phyloP scores from a whole-genome alignment of 2,113 vertebrate genomes.

The Chrysemys picta region DNA sequence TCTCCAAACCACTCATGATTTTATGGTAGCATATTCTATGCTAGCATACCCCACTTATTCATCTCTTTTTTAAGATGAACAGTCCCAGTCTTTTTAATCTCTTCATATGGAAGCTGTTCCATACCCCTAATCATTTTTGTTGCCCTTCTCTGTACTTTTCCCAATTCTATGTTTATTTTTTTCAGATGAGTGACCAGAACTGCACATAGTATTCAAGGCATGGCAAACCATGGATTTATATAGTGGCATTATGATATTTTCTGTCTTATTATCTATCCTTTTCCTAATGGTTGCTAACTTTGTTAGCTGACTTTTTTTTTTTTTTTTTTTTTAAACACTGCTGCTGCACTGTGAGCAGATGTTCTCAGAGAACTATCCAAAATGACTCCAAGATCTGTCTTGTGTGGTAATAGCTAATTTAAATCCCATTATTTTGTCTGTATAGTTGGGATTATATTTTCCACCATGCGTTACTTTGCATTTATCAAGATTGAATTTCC shows the following conservation, averaged over 20 bases:
- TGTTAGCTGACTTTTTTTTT: neutral
- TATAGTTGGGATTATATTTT: neutral
- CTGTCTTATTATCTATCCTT: neutral
- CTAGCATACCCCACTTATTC: no score
- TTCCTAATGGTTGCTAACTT: neutral
- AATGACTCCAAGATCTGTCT: neutral
- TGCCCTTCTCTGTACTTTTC: neutral
- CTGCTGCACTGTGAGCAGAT: neutral
- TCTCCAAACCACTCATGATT: neutral
- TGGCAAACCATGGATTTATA: neutral
- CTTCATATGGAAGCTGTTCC: neutral
- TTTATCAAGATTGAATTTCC: neutral
- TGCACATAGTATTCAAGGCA: neutral
- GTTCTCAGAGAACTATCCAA: neutral
- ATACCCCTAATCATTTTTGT: neutral
- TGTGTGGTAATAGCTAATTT: neutral
- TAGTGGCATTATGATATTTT: neutral
- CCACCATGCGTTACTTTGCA: neutral
- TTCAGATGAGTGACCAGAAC: neutral
- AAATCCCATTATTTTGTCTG: neutral
- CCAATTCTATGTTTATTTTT: no score
- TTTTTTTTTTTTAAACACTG: neutral
- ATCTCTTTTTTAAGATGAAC: neutral
- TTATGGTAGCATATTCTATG: neutral
- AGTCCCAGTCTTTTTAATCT: neutral